Percentiles rank a stretch among this genome's conserved stretches.
Evolutionary conservation across 2,888 invertebrate species (phyloP).

Genomic region (Troglohyphantes excavatus): DNA sequence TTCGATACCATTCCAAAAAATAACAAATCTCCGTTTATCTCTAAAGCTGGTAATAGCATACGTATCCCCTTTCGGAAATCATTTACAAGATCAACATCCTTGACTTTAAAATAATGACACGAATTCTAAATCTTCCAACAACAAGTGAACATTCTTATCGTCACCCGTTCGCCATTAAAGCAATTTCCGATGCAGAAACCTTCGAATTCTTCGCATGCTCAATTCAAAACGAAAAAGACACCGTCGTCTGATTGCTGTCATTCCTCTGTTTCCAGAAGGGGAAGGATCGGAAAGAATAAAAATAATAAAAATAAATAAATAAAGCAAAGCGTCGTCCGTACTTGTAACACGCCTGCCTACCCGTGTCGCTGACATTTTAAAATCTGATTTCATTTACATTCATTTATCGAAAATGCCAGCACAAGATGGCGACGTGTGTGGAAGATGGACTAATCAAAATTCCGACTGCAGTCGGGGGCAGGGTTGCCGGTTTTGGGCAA

Average conservation of each 20-base stretch:
- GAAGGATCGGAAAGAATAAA: background rate
- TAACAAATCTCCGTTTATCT: too few species aligned
- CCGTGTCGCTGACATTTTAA: constrained; percentile 53
- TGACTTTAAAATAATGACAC: background rate
- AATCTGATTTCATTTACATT: constrained; percentile 66
- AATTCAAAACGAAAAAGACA: background rate
- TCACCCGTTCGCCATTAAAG: constrained; percentile 11
- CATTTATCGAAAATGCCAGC: constrained; percentile 36
- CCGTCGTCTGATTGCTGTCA: background rate
- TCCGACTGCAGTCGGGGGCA: background rate
- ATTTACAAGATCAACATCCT: background rate
- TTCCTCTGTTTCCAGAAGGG: background rate
- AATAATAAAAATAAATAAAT: background rate
- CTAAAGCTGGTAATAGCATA: too few species aligned
- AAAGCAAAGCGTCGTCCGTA: background rate
- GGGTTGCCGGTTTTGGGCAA: background rate
- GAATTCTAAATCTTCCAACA: background rate
- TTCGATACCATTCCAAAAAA: too few species aligned
- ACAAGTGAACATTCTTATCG: background rate
- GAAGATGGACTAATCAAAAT: constrained; percentile 22
- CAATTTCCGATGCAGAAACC: background rate
- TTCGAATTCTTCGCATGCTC: background rate
- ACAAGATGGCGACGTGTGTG: background rate
- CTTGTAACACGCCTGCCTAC: constrained; percentile 26
- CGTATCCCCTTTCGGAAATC: background rate